A percentile compares a stretch with the other conserved stretches of the same genome.
Conservation (phyloP, 2,888 invertebrate genomes). For the Bimastos eiseni region DNA sequence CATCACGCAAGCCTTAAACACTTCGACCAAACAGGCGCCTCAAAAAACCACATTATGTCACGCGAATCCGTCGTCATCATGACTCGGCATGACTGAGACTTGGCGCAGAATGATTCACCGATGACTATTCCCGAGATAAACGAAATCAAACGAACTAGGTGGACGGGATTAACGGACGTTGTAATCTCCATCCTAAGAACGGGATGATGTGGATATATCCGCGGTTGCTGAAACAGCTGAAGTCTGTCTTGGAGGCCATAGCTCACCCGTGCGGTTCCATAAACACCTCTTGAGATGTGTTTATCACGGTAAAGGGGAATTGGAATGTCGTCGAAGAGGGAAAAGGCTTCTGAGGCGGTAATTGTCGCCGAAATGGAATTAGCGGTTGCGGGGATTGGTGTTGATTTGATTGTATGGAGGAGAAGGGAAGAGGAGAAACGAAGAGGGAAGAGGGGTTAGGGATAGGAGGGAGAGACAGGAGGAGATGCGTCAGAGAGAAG, state of each 20-base stretch:
- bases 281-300: not conserved
- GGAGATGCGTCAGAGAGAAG: not conserved
- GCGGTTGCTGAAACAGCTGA: not conserved
- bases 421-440: not conserved
- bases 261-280: not conserved
- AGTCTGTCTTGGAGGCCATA: constrained; percentile 1
- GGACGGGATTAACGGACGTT: not conserved
- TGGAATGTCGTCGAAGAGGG: not conserved
- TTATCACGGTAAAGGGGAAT: not conserved
- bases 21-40: not conserved
- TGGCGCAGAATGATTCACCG: not conserved
- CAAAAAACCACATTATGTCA: not conserved
- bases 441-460: not conserved
- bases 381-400: not conserved
- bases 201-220: not conserved
- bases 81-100: not conserved
- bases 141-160: not conserved
- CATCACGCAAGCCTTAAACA: not conserved
- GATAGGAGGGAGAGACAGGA: not conserved
- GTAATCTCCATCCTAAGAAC: not conserved
- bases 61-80: not conserved
- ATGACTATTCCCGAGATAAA: not conserved
- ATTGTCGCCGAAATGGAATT: not conserved
- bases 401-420: not conserved
- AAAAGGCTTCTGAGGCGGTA: not conserved